phyloP scores from a whole-genome alignment of 1,140 invertebrate species.

The Leptinotarsa defecta region DNA sequence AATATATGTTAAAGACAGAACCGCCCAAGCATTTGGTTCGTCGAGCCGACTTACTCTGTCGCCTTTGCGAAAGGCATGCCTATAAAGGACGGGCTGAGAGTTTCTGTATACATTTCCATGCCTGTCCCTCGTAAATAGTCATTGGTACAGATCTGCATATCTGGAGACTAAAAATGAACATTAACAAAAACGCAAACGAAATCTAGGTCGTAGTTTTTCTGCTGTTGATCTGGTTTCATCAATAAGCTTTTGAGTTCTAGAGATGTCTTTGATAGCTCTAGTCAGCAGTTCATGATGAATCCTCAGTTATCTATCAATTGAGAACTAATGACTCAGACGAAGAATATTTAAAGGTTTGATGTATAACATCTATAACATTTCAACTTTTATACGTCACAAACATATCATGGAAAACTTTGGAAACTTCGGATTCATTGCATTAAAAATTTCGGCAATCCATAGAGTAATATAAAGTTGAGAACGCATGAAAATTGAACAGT shows the following conservation, averaged over 20 bases:
- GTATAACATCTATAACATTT: too few relatives aligned
- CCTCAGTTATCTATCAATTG: too few relatives aligned
- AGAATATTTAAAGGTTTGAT: too few relatives aligned
- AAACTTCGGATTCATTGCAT: too few relatives aligned
- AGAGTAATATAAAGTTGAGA: too few relatives aligned
- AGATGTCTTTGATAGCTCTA: too few relatives aligned
- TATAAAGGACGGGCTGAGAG: conserved; percentile 93
- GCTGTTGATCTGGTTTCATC: conserved; percentile 19
- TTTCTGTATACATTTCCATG: conserved; percentile 99
- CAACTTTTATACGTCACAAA: too few relatives aligned
- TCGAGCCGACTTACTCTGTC: conserved; percentile 87
- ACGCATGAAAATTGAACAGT: too few relatives aligned
- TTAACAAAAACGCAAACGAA: conserved; percentile 17
- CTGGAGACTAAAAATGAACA: conserved; percentile 74
- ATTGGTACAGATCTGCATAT: conserved; percentile 97
- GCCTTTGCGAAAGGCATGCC: conserved; percentile 97
- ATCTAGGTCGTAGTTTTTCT: conserved; percentile 1
- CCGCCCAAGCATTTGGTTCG: conserved; percentile 4
- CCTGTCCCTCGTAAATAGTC: conserved; percentile 97
- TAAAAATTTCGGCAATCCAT: too few relatives aligned
- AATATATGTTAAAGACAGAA: conserved; percentile 7
- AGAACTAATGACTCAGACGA: too few relatives aligned
- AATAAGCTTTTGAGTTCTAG: background rate
- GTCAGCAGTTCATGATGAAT: too few relatives aligned
- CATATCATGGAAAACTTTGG: too few relatives aligned